Evolutionary conservation across 2,797 vertebrate genomes (phyloP).

Genomic region (Argya squamiceps): DNA sequence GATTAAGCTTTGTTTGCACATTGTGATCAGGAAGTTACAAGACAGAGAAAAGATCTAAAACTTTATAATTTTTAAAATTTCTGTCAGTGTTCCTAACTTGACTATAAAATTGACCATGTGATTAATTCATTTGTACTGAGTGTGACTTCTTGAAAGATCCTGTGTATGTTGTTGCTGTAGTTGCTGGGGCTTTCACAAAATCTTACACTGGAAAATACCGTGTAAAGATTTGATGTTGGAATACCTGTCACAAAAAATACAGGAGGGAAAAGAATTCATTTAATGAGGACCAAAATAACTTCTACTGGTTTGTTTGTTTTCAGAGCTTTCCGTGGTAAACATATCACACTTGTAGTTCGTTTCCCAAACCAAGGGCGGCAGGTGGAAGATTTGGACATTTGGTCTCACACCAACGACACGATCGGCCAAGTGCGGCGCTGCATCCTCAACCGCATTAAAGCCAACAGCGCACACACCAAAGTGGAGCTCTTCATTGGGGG

Average conservation of each 20-base stretch:
- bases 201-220: background rate
- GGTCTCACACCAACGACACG: conserved; percentile 99
- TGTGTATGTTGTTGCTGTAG: background rate
- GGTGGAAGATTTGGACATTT: conserved; percentile 97
- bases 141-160: background rate
- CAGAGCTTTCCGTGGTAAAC: conserved; percentile 98
- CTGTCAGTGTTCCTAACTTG: background rate
- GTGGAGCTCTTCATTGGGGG: conserved; percentile 97
- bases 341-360: conserved; percentile 95
- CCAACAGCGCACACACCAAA: conserved; percentile 97
- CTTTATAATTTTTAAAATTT: background rate
- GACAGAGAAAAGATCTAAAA: background rate
- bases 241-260: background rate
- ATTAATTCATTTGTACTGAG: background rate
- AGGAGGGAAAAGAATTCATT: background rate
- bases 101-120: background rate
- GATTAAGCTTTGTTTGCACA: background rate
- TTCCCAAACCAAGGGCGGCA: conserved; percentile 99
- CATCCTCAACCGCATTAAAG: conserved; percentile 97
- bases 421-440: conserved; percentile 96
- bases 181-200: background rate
- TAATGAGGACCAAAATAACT: background rate
- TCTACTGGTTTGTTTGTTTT: background rate
- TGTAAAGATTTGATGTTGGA: background rate
- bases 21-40: background rate